phyloP scores from a whole-genome alignment of 2,113 vertebrate genomes.

The Bos javanicus region DNA sequence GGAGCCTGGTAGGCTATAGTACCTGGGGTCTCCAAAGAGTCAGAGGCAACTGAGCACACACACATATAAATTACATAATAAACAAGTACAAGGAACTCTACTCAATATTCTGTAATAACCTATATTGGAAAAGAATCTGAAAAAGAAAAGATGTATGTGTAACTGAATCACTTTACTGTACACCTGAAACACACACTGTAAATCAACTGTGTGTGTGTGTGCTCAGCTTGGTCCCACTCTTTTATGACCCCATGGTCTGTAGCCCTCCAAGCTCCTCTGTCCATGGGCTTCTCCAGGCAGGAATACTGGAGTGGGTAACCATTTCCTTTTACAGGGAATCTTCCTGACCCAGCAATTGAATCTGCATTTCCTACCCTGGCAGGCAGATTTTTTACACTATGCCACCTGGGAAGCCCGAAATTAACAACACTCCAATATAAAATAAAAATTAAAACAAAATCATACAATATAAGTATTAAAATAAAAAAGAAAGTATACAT shows the following conservation, averaged over 20 bases:
- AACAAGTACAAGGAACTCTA: neutral
- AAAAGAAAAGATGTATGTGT: neutral
- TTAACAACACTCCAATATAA: neutral
- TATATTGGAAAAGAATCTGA: neutral
- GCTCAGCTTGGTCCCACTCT: neutral
- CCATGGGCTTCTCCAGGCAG: neutral
- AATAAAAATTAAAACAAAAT: neutral
- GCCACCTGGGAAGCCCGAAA: neutral
- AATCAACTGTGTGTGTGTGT: neutral
- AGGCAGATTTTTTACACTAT: neutral
- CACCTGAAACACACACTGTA: neutral
- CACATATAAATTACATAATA: neutral
- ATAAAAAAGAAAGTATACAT: neutral
- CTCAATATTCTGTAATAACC: neutral
- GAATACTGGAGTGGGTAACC: neutral
- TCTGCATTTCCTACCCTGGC: neutral
- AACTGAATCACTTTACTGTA: neutral
- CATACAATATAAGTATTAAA: neutral
- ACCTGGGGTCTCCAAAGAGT: neutral
- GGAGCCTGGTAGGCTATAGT: neutral
- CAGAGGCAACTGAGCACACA: neutral
- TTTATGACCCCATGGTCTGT: neutral
- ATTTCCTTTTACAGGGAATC: neutral
- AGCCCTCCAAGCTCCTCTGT: neutral
- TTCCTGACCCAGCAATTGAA: neutral